Evolutionary conservation across 1,140 invertebrate species (phyloP).

Genomic region (Cataglyphis hispanica): DNA sequence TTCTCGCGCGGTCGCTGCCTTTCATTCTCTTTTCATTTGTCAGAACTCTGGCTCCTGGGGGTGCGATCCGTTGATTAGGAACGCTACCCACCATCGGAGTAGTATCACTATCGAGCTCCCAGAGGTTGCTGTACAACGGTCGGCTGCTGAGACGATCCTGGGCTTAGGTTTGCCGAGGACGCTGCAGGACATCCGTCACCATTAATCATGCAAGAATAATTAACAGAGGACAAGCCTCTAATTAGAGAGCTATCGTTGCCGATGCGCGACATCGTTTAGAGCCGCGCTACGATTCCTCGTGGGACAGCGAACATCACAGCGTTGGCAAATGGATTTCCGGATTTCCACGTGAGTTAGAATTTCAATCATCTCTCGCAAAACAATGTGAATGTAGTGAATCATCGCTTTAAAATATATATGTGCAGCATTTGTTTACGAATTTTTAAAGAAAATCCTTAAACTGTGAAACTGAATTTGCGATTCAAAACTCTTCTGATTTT

Average conservation of each 20-base stretch:
- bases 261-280: constrained; percentile 67
- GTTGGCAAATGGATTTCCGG: constrained; percentile 6
- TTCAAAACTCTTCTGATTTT: neutral
- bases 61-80: constrained; percentile 76
- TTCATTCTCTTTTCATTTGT: constrained; percentile 73
- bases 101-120: constrained; percentile 56
- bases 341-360: constrained; percentile 27
- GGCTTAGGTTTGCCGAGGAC: constrained; percentile 34
- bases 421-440: neutral
- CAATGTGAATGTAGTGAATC: neutral
- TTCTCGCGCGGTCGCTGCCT: constrained; percentile 29
- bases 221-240: constrained; percentile 76
- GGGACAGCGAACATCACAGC: constrained; percentile 34
- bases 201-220: constrained; percentile 78
- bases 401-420: neutral
- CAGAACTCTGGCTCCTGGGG: constrained; percentile 69
- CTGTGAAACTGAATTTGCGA: neutral
- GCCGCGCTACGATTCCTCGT: constrained; percentile 23
- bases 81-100: constrained; percentile 43
- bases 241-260: constrained; percentile 77
- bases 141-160: constrained; percentile 5
- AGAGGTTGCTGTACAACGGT: constrained; percentile 47
- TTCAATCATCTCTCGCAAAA: constrained; percentile 2
- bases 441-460: neutral
- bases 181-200: constrained; percentile 66